These are phyloP conservation scores for Drosophila fungiperda DNA, from an alignment of 2,888 invertebrate species.

Conservation along the genomic window DNA sequence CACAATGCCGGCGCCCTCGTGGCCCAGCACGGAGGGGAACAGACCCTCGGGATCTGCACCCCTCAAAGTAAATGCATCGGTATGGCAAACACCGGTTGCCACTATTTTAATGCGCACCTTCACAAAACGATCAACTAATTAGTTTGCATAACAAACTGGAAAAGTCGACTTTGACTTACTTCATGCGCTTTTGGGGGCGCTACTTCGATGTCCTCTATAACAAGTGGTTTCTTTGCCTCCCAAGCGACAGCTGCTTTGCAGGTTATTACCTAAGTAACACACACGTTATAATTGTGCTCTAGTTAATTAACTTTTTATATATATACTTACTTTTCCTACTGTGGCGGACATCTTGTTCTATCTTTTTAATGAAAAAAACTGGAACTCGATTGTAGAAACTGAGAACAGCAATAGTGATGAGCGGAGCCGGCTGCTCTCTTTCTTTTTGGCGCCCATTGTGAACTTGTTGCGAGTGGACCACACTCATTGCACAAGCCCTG, in stretches of 20 bases:
- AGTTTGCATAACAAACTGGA: background rate
- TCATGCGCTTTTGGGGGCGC: slow-evolving; percentile 97
- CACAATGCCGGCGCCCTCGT: slow-evolving; percentile 98
- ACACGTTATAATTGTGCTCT: background rate
- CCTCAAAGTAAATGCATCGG: slow-evolving; percentile 95
- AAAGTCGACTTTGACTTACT: slow-evolving; percentile 86
- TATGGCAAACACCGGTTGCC: slow-evolving; percentile 95
- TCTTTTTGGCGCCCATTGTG: slow-evolving; percentile 21
- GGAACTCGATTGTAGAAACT: slow-evolving; percentile 14
- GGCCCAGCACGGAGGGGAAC: slow-evolving; percentile 97
- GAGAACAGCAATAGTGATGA: slow-evolving; percentile 27
- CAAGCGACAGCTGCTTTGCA: slow-evolving; percentile 99
- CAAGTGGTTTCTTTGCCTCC: slow-evolving; percentile 95
- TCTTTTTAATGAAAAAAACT: slow-evolving; percentile 28
- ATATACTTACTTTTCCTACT: slow-evolving; percentile 71
- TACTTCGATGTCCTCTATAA: slow-evolving; percentile 96
- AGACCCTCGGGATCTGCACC: slow-evolving; percentile 96
- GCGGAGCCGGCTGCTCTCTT: slow-evolving; percentile 16
- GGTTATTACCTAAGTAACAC: slow-evolving; percentile 89
- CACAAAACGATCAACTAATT: background rate
- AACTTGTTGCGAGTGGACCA: slow-evolving; percentile 6
- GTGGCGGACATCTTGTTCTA: slow-evolving; percentile 66
- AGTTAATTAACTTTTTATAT: slow-evolving; percentile 12
- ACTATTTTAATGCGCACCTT: slow-evolving; percentile 89
- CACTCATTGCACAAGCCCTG: background rate